phyloP scores from a whole-genome alignment of 2,113 vertebrate species.

The Bambusicola thoracicus region DNA sequence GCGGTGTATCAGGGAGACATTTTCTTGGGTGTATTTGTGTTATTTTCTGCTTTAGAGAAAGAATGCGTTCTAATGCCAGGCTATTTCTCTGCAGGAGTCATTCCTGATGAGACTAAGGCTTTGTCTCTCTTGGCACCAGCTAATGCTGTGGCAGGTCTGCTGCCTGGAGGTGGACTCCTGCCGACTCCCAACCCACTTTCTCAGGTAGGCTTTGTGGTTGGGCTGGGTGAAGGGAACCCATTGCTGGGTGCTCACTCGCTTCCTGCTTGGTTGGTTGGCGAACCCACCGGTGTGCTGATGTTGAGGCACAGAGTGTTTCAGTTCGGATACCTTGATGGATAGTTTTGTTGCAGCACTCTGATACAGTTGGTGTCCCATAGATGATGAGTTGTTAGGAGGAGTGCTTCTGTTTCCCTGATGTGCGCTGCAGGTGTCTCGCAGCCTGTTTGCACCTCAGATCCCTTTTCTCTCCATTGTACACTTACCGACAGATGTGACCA shows the following conservation, averaged over 20 bases:
- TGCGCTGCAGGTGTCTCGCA: not conserved
- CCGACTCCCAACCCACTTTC: constrained; percentile 96
- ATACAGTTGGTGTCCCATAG: accelerated
- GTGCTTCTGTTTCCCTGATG: accelerated
- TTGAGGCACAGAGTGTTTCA: accelerated
- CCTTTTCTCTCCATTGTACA: accelerated
- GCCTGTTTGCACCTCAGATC: not conserved
- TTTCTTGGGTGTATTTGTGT: constrained; percentile 90
- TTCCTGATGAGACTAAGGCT: constrained; percentile 99
- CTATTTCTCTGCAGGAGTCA: constrained; percentile 94
- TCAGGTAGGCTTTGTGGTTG: constrained; percentile 75
- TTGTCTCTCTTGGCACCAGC: constrained; percentile 98
- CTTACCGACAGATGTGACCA: not conserved
- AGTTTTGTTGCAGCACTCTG: not conserved
- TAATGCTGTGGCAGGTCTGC: constrained; percentile 98
- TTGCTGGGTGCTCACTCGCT: not conserved
- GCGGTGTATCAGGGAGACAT: constrained; percentile 87
- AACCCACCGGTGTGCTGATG: not conserved
- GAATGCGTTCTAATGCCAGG: constrained; percentile 80
- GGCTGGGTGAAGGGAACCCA: accelerated
- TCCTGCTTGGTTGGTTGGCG: not conserved
- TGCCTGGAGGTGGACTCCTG: constrained; percentile 98
- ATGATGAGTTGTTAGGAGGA: accelerated
- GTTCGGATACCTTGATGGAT: accelerated
- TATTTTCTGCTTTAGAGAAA: constrained; percentile 81